Conservation (phyloP, 2,113 vertebrate species). For the Atherinomorus stipes region DNA sequence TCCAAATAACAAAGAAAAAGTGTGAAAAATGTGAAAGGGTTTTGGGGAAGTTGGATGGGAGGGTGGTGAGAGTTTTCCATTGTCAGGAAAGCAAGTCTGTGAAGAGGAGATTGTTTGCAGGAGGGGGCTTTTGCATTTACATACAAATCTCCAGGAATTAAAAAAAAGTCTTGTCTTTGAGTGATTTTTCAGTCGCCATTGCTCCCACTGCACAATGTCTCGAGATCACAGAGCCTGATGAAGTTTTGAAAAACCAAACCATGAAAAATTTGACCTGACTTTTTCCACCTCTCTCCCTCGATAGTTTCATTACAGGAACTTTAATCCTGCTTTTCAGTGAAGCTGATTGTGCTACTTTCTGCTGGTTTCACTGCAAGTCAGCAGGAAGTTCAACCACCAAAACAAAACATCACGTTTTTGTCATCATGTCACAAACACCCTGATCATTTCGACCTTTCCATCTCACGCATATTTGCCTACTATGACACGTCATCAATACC, state of each 20-base stretch:
- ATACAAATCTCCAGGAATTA: slow-evolving; percentile 46
- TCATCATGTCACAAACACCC: slow-evolving; percentile 29
- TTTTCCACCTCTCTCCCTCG: background rate
- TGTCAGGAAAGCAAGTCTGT: slow-evolving; percentile 56
- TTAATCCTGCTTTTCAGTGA: slow-evolving; percentile 10
- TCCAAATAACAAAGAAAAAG: slow-evolving; percentile 72
- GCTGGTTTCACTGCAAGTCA: slow-evolving; percentile 48
- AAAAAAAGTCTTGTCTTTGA: slow-evolving; percentile 12
- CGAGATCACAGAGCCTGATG: slow-evolving; percentile 47
- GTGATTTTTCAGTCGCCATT: slow-evolving; percentile 31
- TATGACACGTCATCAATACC: slow-evolving; percentile 69
- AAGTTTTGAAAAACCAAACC: slow-evolving; percentile 39
- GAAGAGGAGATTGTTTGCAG: slow-evolving; percentile 59
- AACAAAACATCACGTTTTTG: slow-evolving; percentile 46
- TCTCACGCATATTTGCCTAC: slow-evolving; percentile 47
- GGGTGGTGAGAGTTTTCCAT: slow-evolving; percentile 47
- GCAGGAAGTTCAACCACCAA: slow-evolving; percentile 31
- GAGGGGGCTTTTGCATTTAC: slow-evolving; percentile 50
- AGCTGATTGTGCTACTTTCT: background rate
- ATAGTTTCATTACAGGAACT: slow-evolving; percentile 16
- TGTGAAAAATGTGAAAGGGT: slow-evolving; percentile 59
- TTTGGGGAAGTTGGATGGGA: slow-evolving; percentile 41
- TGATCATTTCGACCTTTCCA: slow-evolving; percentile 46
- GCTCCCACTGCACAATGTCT: slow-evolving; percentile 16
- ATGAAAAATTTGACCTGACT: slow-evolving; percentile 37